These are phyloP conservation scores for Hippoglossus hippoglossus DNA, from an alignment of 2,797 vertebrate species.

Conservation along the genomic window DNA sequence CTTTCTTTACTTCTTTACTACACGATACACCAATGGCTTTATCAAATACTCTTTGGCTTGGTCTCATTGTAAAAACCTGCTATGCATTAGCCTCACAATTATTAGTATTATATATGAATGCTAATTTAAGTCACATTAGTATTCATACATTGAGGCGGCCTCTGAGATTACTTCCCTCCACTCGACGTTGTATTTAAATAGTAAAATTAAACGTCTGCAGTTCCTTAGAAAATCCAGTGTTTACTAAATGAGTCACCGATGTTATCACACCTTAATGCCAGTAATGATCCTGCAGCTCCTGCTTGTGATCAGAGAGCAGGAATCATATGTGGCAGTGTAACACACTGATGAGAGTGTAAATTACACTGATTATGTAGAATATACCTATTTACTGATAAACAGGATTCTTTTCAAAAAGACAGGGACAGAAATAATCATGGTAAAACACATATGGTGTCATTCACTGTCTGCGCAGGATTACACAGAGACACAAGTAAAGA, in stretches of 20 bases:
- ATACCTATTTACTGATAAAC: too few relatives aligned
- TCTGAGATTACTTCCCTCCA: background rate
- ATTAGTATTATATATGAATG: too few relatives aligned
- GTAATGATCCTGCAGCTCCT: slow-evolving; percentile 36
- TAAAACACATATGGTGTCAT: background rate
- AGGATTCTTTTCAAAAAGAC: too few relatives aligned
- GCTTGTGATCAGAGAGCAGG: slow-evolving; percentile 16
- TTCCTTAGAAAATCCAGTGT: slow-evolving; percentile 35
- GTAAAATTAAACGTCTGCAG: slow-evolving; percentile 10
- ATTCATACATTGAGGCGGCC: too few relatives aligned
- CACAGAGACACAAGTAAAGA: background rate
- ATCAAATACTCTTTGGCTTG: too few relatives aligned
- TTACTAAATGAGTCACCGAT: slow-evolving; percentile 52
- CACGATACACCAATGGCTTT: too few relatives aligned
- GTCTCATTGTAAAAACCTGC: too few relatives aligned
- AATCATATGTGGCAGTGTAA: slow-evolving; percentile 11
- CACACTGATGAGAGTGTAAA: slow-evolving; percentile 7
- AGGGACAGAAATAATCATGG: background rate
- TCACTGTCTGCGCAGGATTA: background rate
- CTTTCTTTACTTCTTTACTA: too few relatives aligned
- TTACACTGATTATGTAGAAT: background rate
- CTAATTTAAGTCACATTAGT: too few relatives aligned
- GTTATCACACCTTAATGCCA: slow-evolving; percentile 41
- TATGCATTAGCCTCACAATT: too few relatives aligned
- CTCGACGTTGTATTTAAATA: slow-evolving; percentile 6